These are phyloP conservation scores for Halcyon malimbica DNA, from an alignment of 2,113 vertebrate genomes.

Conservation along the genomic window DNA sequence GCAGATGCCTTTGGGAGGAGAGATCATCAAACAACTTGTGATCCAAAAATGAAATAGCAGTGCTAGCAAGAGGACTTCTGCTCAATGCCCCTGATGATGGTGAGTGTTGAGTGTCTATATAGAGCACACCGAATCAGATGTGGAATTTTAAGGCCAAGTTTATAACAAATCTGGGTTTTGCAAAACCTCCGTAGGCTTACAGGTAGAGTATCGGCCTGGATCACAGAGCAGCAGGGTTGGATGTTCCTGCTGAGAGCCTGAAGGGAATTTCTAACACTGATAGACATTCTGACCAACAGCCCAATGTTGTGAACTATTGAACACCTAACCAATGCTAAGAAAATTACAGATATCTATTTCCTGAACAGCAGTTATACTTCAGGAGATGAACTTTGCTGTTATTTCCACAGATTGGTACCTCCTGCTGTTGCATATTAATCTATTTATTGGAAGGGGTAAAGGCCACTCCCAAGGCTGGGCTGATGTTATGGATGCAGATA, in stretches of 20 bases:
- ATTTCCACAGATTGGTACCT: neutral
- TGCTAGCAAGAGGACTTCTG: neutral
- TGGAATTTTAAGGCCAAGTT: neutral
- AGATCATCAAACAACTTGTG: neutral
- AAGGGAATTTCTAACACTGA: neutral
- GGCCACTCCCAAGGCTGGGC: neutral
- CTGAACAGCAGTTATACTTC: neutral
- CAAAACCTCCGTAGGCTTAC: neutral
- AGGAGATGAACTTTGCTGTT: neutral
- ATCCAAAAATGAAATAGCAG: neutral
- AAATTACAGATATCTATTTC: neutral
- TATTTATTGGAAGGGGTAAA: neutral
- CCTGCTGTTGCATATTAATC: neutral
- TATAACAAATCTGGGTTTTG: neutral
- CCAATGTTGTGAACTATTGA: neutral
- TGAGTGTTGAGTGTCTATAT: neutral
- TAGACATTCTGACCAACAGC: neutral
- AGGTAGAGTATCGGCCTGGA: neutral
- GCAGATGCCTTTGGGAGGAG: neutral
- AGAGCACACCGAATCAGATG: neutral
- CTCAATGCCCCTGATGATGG: rapidly evolving
- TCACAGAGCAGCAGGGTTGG: neutral
- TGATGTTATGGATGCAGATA: neutral
- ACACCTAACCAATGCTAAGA: neutral
- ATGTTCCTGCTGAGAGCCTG: neutral